Evolutionary conservation across 2,797 vertebrate genomes (phyloP).

Genomic region (Anolis apletophallus): DNA sequence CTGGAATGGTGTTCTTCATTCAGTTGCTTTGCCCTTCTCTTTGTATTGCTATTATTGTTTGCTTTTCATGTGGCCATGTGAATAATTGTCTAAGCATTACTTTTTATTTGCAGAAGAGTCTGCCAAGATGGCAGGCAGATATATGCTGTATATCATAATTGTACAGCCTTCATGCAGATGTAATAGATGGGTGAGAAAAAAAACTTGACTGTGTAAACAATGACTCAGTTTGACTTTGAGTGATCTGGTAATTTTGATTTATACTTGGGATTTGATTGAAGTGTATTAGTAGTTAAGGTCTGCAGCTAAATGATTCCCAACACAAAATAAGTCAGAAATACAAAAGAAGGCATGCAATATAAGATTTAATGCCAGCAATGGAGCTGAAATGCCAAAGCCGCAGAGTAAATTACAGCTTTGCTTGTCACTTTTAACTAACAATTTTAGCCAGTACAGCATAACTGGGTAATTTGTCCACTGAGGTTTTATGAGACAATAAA

Average conservation of each 20-base stretch:
- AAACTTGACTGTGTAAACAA: conserved; percentile 75
- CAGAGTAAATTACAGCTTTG: conserved; percentile 60
- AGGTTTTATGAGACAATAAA: conserved; percentile 62
- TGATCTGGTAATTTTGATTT: conserved; percentile 82
- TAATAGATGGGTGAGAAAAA: conserved; percentile 62
- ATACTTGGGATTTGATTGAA: conserved; percentile 74
- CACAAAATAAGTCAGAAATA: conserved; percentile 68
- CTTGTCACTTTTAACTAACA: conserved; percentile 68
- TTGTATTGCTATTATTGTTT: conserved; percentile 68
- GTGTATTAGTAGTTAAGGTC: conserved; percentile 78
- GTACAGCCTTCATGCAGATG: conserved; percentile 69
- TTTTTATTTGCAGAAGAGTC: conserved; percentile 69
- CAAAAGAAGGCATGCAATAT: conserved; percentile 60
- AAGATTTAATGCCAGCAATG: conserved; percentile 51
- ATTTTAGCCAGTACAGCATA: conserved; percentile 38
- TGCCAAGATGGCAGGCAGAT: conserved; percentile 60
- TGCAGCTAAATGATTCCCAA: conserved; percentile 73
- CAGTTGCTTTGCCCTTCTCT: conserved; percentile 21
- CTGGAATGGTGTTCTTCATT: conserved; percentile 23
- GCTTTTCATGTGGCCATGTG: conserved; percentile 73
- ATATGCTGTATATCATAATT: conserved; percentile 75
- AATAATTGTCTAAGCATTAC: conserved; percentile 72
- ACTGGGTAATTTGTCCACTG: conserved; percentile 67
- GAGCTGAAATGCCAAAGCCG: conserved; percentile 54
- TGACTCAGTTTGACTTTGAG: conserved; percentile 72